Evolutionary conservation across 1,140 invertebrate genomes (phyloP).

Genomic region (Scaptomyza graminum): DNA sequence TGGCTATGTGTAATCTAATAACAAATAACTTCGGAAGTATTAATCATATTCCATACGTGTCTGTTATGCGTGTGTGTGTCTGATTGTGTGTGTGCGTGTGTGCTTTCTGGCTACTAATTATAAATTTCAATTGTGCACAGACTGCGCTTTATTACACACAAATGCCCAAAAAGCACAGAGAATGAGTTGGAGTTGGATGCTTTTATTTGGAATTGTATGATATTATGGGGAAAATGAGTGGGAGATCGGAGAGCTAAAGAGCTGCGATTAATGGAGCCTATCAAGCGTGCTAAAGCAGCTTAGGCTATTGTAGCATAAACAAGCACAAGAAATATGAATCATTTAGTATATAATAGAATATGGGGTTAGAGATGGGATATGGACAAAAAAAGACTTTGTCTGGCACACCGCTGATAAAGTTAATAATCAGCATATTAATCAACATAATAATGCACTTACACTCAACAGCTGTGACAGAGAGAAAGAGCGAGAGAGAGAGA

Average conservation of each 20-base stretch:
- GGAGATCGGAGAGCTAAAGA: constrained; percentile 4
- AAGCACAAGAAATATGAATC: constrained; percentile 58
- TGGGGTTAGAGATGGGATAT: constrained; percentile 18
- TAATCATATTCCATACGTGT: constrained; percentile 69
- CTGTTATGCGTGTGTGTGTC: constrained; percentile 13
- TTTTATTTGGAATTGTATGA: constrained; percentile 5
- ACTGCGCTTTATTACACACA: constrained; percentile 62
- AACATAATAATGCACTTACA: constrained; percentile 75
- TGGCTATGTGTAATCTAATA: constrained; percentile 72
- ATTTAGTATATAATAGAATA: constrained; percentile 40
- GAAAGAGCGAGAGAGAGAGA: background rate
- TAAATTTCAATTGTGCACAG: constrained; percentile 80
- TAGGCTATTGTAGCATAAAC: constrained; percentile 61
- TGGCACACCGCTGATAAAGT: constrained; percentile 49
- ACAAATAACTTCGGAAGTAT: constrained; percentile 81
- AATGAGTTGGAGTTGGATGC: background rate
- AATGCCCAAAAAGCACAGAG: constrained; percentile 7
- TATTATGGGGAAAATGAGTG: background rate
- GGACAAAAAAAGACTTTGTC: constrained; percentile 11
- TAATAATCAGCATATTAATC: constrained; percentile 52
- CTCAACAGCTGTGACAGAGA: background rate
- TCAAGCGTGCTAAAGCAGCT: constrained; percentile 69
- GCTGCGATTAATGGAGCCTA: constrained; percentile 47
- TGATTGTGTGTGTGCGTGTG: constrained; percentile 7
- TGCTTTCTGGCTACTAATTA: constrained; percentile 70